Base-by-base conservation (phyloP, 2,888 invertebrate species). In the Phyllotreta cruciferae region DNA sequence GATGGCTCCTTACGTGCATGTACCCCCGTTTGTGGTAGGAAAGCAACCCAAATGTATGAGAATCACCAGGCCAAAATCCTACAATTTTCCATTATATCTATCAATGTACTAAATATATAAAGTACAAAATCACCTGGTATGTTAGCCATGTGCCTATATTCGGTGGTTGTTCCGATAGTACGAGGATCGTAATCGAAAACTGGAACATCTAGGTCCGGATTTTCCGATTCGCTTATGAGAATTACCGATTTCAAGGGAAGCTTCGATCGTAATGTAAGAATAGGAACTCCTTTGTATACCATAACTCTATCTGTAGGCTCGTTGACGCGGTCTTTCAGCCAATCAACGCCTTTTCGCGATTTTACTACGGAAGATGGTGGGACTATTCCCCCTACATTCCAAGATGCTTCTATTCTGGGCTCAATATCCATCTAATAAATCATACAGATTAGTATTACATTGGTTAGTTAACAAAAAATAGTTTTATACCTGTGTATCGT, bases 1-100 rank as follows among this genome's bases (percentile, higher is more conserved):
- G 76, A 56, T 80, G 71, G 56, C 81, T 71, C 60, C 88, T 83
- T 0, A 72, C 73, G 1, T 82, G 71, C 45, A 92, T 77, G 73
- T 90, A 85, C 9, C 88, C 87, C 44, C 89, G 82, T 8, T 86
- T 85, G 74, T 92, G 90, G 74, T 88, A 90, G 0, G 93, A 91
- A 24, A 96, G 67, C 6, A 90, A 76, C 0, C 93, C 94, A 82
- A 91, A 95, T 78, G 91, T 90, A 77, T 87, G 85, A 44, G 80
- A 75, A 75, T 92, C 92, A 8, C 92, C 93, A 11, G 93, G 91
- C 94, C 94, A 95, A 79, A 87, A 91, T 13, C 93, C 93, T 90
- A 73, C 53, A 82, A 82, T 68, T 41, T 45, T 9, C 11, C 10
- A 5, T 53, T 38, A n/a, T 44, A 10, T 44, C n/a, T 13, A 44